Percentiles rank a stretch among this genome's conserved stretches.
These are phyloP conservation scores for Nomada lathburiana DNA, from an alignment of 2,888 invertebrate species.

Conservation along the genomic window DNA sequence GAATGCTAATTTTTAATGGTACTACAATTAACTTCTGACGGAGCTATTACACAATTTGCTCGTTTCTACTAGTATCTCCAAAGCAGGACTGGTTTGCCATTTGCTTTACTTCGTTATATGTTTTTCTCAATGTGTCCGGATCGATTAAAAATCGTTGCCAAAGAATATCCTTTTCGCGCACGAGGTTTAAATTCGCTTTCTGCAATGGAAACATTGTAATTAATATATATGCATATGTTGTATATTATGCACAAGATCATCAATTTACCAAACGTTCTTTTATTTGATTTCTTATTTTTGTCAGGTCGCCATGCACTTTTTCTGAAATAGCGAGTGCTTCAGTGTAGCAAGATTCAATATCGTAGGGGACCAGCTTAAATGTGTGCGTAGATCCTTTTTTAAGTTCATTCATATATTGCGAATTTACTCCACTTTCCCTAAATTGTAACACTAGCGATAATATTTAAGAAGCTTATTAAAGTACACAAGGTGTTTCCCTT, in stretches of 20 bases:
- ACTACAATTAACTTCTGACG: not conserved
- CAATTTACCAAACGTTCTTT: constrained; percentile 77
- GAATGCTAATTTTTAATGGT: too few species aligned
- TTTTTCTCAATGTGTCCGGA: constrained; percentile 67
- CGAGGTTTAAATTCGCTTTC: constrained; percentile 73
- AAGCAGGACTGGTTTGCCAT: constrained; percentile 55
- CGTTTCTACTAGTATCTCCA: constrained; percentile 12
- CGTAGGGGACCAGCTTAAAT: constrained; percentile 71
- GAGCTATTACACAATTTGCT: constrained; percentile 7
- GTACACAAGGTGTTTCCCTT: not conserved
- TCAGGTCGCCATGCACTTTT: constrained; percentile 71
- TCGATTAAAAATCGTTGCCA: constrained; percentile 82
- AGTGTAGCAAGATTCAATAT: constrained; percentile 67
- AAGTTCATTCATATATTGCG: constrained; percentile 71
- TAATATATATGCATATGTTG: constrained; percentile 8
- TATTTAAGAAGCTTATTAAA: constrained; percentile 1
- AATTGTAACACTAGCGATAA: constrained; percentile 20
- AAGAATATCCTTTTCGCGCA: constrained; percentile 76
- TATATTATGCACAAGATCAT: not conserved
- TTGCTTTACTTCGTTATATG: constrained; percentile 38
- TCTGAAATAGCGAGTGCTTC: constrained; percentile 67
- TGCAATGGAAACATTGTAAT: constrained; percentile 52
- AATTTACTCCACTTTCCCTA: constrained; percentile 73
- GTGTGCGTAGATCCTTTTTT: constrained; percentile 73
- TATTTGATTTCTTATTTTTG: constrained; percentile 74